Evolutionary conservation across 2,797 vertebrate species (phyloP), one percentile per base, ranked within the genome.

Genomic region (Pangasius krempfi): DNA sequence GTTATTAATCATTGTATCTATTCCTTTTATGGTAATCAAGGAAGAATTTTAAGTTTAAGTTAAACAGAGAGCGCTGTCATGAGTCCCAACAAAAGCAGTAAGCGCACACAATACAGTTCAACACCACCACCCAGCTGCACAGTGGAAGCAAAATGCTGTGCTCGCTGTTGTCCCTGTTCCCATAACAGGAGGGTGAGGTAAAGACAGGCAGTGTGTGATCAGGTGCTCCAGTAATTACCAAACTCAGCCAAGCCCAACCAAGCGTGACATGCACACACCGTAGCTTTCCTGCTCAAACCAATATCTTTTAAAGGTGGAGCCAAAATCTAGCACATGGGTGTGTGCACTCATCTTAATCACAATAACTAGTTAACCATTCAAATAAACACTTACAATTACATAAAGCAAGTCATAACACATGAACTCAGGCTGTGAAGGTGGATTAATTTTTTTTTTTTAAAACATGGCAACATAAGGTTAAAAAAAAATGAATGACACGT

Each of bases 171-270:
- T 86, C 56, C 58, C 84, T 89, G 84, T 89, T 76, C 30, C 68
- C 73, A 33, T 78, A 87, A 79, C 20, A 79, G 66, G 44, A 88
- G 76, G 44, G 79, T 92, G 90, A 88, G 87, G 88, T 73, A 87
- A 83, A 86, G 76, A 78, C 86, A 89, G 90, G 76, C 90, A 89
- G 90, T 52, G 93, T 91, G 90, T 85, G 92, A 94, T 96, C 95
- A 95, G 95, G 95, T 95, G 95, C 93, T 94, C 91, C 91, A 93
- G 93, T 94, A 96, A 96, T 96, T 94, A 96, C 94, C 94, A 94
- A 94, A 93, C 92, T 90, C 92, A 93, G 93, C 93, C 94, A 94
- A 92, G 93, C 93, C 88, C 93, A 95, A 91, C 94, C 94, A 95
- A 93, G 93, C 95, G 95, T 94, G 92, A 95, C 93, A 95, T 93